These are phyloP conservation scores for Microtus richardsoni DNA, from an alignment of 2,113 vertebrate genomes.

Conservation along the genomic window DNA sequence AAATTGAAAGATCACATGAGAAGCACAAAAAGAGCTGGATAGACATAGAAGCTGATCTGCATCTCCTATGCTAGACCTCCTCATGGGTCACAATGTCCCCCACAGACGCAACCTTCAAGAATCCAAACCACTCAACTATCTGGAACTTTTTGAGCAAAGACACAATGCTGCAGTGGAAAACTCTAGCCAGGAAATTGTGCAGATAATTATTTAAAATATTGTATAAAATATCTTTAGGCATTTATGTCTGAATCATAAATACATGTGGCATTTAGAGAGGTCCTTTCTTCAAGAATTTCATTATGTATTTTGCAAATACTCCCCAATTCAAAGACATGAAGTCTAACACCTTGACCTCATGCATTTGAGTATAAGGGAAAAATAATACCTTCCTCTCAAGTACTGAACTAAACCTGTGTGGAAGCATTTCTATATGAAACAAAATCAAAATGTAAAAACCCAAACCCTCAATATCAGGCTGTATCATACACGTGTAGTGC, in stretches of 20 bases:
- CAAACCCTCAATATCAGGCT: background rate
- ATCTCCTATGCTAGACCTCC: background rate
- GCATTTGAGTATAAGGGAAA: background rate
- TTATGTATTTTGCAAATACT: background rate
- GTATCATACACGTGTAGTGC: background rate
- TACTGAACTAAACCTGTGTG: background rate
- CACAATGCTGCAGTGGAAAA: background rate
- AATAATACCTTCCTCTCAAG: background rate
- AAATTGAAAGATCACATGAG: conserved; percentile 33
- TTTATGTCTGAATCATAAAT: background rate
- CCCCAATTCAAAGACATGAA: background rate
- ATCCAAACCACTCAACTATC: background rate
- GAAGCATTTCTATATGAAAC: conserved; percentile 11
- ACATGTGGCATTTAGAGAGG: background rate
- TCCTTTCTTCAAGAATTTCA: background rate
- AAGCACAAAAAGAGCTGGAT: background rate
- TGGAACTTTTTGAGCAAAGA: background rate
- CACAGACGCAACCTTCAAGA: background rate
- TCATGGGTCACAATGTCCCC: background rate
- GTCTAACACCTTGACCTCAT: background rate
- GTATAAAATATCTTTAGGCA: background rate
- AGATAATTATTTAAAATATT: background rate
- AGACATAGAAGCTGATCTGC: background rate
- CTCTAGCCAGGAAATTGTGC: background rate
- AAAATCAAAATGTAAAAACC: background rate